Base-by-base conservation (phyloP, 2,113 vertebrate genomes). In the Elephantulus edwardii region DNA sequence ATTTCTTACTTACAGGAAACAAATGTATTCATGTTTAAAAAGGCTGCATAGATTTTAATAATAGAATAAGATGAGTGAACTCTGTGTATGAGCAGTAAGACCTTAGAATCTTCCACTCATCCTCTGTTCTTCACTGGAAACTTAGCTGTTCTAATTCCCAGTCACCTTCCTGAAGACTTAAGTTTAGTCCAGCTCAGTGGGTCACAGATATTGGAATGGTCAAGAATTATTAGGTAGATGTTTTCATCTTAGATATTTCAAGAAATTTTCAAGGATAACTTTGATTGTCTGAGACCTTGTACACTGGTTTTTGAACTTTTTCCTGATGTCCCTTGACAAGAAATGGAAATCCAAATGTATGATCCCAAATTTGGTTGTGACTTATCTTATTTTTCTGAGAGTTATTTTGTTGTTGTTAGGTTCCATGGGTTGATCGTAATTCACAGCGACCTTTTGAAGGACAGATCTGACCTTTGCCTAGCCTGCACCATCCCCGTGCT, bases 201-300 rank as follows among this genome's bases (percentile, higher is more conserved):
- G 13, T 56, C 44, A 35, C 52, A 83, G 8, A 58, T 91, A 64
- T 50, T 70, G 80, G 14, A 44, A 86, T 48, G 42, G 30, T 42
- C 10, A 19, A 48, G 38, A 48, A 50, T 62, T 35, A 52, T 64
- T 85, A 83, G 9, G 44, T 44, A 62, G 74, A 70, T 22, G 33
- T 22, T 33, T 8, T 60, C 58, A 62, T 92, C 88, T 54, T 58
- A 70, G 64, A 33, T 81, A n/a, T 86, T 70, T 81, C 50, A 33
- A 46, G 83, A 52, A 5, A 80, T 92, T 56, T 46, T 70, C 17
- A 40, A 81, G 62, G 52, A 14, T 74, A 68, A 75, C 81, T 83
- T 54, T 80, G 84, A 84, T 33, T 80, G 48, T 80, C 44, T 87
- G 38, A 81, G 94, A 89, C 33, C 20, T 76, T 91, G 33, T 35